Evolutionary conservation across 2,888 invertebrate genomes (phyloP).

Genomic region (Myathropa florea): DNA sequence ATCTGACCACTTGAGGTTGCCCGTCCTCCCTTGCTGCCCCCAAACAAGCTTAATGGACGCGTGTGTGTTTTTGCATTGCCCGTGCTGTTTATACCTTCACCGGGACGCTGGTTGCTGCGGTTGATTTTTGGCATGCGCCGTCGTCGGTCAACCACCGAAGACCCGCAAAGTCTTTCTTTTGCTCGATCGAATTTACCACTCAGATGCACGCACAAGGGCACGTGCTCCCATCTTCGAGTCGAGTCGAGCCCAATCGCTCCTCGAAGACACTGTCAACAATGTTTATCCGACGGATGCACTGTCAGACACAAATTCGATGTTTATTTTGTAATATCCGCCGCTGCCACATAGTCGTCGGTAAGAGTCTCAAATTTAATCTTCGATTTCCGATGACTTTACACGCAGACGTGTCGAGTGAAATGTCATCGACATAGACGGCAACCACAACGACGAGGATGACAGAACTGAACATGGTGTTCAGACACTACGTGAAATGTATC

Average conservation of each 20-base stretch:
- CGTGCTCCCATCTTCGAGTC: slow-evolving; percentile 15
- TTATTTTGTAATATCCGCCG: slow-evolving; percentile 12
- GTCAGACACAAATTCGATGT: neutral
- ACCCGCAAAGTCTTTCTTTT: slow-evolving; percentile 39
- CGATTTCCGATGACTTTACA: slow-evolving; percentile 15
- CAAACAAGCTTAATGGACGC: slow-evolving; percentile 23
- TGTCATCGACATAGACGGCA: slow-evolving; percentile 18
- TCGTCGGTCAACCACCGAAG: slow-evolving; percentile 38
- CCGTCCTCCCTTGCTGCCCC: neutral
- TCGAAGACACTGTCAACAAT: neutral
- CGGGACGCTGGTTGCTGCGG: slow-evolving; percentile 19
- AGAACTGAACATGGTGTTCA: neutral
- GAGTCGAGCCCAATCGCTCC: too few relatives aligned
- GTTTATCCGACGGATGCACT: slow-evolving; percentile 12
- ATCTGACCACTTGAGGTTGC: slow-evolving; percentile 1
- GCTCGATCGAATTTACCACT: neutral
- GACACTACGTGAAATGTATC: slow-evolving; percentile 7
- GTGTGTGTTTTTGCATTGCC: too few relatives aligned
- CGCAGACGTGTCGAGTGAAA: slow-evolving; percentile 12
- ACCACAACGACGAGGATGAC: too few relatives aligned
- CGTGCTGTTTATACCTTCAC: too few relatives aligned
- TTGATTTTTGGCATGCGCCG: slow-evolving; percentile 46
- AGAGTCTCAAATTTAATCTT: slow-evolving; percentile 8
- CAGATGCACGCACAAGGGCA: slow-evolving; percentile 27
- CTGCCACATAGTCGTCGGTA: neutral